Evolutionary conservation across 2,888 invertebrate species (phyloP), one percentile per base, ranked within the genome.

Genomic region (Helobdella robusta): DNA sequence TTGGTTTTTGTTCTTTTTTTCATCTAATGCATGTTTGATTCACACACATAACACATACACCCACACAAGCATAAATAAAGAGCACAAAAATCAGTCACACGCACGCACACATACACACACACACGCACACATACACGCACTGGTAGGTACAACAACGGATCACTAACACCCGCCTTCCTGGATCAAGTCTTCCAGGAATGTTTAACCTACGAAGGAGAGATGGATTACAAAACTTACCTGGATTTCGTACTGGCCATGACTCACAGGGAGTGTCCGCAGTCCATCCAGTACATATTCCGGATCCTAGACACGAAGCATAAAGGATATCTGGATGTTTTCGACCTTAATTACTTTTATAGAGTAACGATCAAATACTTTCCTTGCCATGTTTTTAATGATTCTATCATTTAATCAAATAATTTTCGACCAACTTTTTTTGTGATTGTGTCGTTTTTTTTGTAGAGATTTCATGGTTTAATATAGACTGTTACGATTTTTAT

Each of bases 181-280:
- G 89, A 91, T 74, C 84, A 93, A 44, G 89, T 95, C 0, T 95
- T 93, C 81, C 91, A 94, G 78, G 93, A 93, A 75, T 93, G 91
- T 74, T 84, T 93, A 2, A 95, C 94, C 0, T 94, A 92, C 77
- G 89, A 91, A 66, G 80, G 80, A 60, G 79, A 79, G 75, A 79
- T 79, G 77, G 95, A 97, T 81, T 97, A 94, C 81, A 94, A 94
- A 81, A 91, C 92, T 0, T 97, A 92, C 78, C 82, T 97, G 30
- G 93, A 95, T 78, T 87, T 97, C 77, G 91, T 93, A 0, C 82
- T 95, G 36, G 94, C 94, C 0, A 80, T 94, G 70, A 93, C 94
- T 80, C 92, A 94, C 81, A 84, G 91, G 25, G 85, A 87, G 69
- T 93, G 94, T 77, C 90, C 92, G 0, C 91, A 92, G 72, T 87